phyloP scores from a whole-genome alignment of 2,113 vertebrate species.

The Tricholaema leucomelas region DNA sequence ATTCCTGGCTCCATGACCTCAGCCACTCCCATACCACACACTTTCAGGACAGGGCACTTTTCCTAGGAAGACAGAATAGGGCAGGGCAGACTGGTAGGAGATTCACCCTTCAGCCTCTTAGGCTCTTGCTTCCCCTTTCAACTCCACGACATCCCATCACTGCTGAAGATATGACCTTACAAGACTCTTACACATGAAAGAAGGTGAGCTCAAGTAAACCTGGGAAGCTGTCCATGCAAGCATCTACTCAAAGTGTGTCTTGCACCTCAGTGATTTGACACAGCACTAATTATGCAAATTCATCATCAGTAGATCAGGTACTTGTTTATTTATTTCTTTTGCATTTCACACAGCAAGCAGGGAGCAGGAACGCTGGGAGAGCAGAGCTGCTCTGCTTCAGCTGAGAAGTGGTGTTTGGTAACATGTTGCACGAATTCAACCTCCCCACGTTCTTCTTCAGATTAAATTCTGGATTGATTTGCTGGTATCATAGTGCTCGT shows the following conservation, averaged over 20 bases:
- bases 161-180: rapidly evolving
- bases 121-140: rapidly evolving
- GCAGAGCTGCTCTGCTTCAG: not conserved
- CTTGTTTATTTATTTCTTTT: constrained; percentile 32
- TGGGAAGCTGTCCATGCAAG: not conserved
- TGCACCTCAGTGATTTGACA: not conserved
- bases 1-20: not conserved
- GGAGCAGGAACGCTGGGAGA: not conserved
- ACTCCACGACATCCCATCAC: not conserved
- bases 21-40: not conserved
- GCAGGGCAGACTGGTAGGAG: not conserved
- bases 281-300: constrained; percentile 53
- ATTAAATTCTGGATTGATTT: constrained; percentile 21
- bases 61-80: not conserved
- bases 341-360: not conserved
- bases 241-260: not conserved
- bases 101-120: not conserved
- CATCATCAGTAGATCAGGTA: constrained; percentile 29
- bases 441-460: not conserved
- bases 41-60: not conserved
- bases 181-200: rapidly evolving
- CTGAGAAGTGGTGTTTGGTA: not conserved
- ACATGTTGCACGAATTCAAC: not conserved
- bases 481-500: not conserved
- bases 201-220: not conserved